phyloP scores from a whole-genome alignment of 2,797 vertebrate species.

The Rhinoraja longicauda region DNA sequence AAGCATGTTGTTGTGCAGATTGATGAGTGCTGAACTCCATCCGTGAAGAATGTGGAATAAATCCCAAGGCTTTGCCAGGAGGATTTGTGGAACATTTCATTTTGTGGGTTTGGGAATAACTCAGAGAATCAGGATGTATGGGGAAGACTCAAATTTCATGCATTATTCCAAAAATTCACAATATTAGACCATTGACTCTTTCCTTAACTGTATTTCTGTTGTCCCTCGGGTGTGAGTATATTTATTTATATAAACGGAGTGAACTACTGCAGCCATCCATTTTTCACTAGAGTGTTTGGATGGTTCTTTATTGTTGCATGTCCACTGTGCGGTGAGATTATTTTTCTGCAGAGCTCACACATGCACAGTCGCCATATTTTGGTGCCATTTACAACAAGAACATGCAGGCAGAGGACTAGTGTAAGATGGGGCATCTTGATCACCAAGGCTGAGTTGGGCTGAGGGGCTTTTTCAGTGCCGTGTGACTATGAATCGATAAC shows the following conservation, averaged over 20 bases:
- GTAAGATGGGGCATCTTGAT: too few species aligned
- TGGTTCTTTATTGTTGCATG: too few species aligned
- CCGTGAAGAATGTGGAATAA: background rate
- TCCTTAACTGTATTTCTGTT: background rate
- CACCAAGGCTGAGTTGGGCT: too few species aligned
- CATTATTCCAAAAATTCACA: background rate
- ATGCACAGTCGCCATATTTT: too few species aligned
- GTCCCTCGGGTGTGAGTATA: background rate
- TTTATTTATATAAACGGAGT: background rate
- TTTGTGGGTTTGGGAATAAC: background rate
- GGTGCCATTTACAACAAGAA: too few species aligned
- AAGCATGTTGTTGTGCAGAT: background rate
- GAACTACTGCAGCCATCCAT: background rate
- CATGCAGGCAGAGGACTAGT: background rate
- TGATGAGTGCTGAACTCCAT: background rate
- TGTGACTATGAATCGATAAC: too few species aligned
- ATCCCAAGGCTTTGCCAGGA: background rate
- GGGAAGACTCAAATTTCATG: background rate
- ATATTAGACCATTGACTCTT: background rate
- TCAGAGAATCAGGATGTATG: background rate
- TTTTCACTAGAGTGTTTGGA: background rate
- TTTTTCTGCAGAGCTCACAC: too few species aligned
- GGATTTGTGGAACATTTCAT: background rate
- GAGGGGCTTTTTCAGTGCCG: too few species aligned
- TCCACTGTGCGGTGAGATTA: too few species aligned